Evolutionary conservation across 2,888 invertebrate genomes (phyloP).

Genomic region (Drosophila limbata): DNA sequence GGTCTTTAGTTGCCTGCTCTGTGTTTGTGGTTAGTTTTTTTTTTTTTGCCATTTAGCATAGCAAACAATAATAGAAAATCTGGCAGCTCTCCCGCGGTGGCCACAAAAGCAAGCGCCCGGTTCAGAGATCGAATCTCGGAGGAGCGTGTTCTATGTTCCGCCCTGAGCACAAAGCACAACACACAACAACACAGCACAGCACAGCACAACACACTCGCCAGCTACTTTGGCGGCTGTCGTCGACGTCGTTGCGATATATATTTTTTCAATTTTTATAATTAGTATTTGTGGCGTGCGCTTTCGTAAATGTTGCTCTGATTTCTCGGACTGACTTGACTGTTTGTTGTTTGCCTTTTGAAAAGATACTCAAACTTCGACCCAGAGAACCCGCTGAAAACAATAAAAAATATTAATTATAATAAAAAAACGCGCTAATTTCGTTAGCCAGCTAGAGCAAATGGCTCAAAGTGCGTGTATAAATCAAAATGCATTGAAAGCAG

Average conservation of each 20-base stretch:
- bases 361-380: slow-evolving; percentile 23
- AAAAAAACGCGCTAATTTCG: slow-evolving; percentile 29
- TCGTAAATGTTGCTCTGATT: slow-evolving; percentile 81
- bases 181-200: no score
- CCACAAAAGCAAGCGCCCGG: slow-evolving; percentile 32
- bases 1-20: slow-evolving; percentile 28
- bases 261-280: slow-evolving; percentile 80
- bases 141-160: no score
- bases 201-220: slow-evolving; percentile 53
- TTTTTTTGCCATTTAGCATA: slow-evolving; percentile 64
- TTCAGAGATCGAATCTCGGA: slow-evolving; percentile 62
- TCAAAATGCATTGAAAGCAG: slow-evolving; percentile 15
- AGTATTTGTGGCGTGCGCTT: slow-evolving; percentile 82
- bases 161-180: no score
- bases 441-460: slow-evolving; percentile 47
- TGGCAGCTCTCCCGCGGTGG: slow-evolving; percentile 72
- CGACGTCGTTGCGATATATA: slow-evolving; percentile 70
- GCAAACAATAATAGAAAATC: slow-evolving; percentile 76
- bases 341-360: slow-evolving; percentile 46
- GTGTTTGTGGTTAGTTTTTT: slow-evolving; percentile 40
- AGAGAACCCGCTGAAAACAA: slow-evolving; percentile 4
- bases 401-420: neutral
- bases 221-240: slow-evolving; percentile 61
- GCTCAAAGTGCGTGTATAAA: slow-evolving; percentile 69
- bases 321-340: slow-evolving; percentile 65